Evolutionary conservation across 2,797 vertebrate species (phyloP), one percentile per base, ranked within the genome.

Genomic region (Platyrinchus mystaceus): DNA sequence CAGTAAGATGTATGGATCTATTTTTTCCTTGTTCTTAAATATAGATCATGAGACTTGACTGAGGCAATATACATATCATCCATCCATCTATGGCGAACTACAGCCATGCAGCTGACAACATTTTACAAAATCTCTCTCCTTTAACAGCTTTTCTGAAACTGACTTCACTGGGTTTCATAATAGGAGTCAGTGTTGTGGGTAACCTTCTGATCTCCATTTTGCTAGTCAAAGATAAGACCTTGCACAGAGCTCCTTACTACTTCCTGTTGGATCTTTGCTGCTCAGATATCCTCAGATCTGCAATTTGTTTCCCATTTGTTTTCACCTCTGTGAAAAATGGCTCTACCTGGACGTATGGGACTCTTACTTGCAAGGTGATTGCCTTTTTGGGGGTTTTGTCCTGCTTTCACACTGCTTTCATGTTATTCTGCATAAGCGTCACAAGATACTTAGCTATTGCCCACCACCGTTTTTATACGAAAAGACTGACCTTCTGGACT

Each of bases 61-160:
- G 98, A 99, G 98, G 99, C 98, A 98, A 98, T 98, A 98, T 98
- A 98, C 98, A 99, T 99, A 99, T 99, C 99, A 98, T 99, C 99
- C 99, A 98, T 99, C 99, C 98, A 99, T 99, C 99, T 99, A 99
- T 99, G 99, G 99, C 99, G 99, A 99, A 99, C 99, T 99, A 99
- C 98, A 99, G 99, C 99, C 99, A 99, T 99, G 99, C 99, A 99
- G 99, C 99, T 98, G 99, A 99, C 99, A 99, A 99, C 99, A 99
- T 99, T 99, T 98, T 99, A 98, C 99, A 99, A 98, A 99, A 99
- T 98, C 99, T 99, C 97, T 99, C 99, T 98, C 99, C 99, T 98
- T 98, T 99, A 96, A 99, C 99, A 98, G 99, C 99, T 73, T 99
- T 99, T 98, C 99, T 99, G 98, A 99, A 99, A 99, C 98, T 99